phyloP scores from a whole-genome alignment of 64 coral and sea anemone species.

The Actinia tenebrosa region DNA sequence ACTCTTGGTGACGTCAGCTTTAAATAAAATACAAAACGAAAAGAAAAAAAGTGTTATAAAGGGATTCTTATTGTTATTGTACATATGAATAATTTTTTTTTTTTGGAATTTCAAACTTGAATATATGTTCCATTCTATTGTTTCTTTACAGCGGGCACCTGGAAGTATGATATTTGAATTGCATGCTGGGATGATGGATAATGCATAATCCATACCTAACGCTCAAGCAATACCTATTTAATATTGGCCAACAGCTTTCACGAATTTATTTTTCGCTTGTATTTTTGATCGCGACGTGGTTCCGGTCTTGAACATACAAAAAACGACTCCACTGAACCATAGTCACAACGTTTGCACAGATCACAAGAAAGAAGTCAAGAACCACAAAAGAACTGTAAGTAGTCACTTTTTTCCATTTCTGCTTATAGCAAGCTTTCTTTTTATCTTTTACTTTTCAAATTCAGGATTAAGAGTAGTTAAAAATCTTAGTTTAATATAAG shows the following conservation, averaged over 20 bases:
- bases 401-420: not conserved
- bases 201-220: not conserved
- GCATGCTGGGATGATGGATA: constrained; percentile 6
- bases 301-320: constrained; percentile 6
- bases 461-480: not conserved
- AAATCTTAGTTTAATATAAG: no score
- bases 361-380: not conserved
- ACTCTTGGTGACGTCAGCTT: no score
- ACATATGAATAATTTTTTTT: not conserved
- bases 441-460: not conserved
- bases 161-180: not conserved
- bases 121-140: not conserved
- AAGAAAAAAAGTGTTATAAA: not conserved
- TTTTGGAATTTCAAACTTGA: constrained; percentile 2
- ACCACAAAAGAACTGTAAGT: not conserved
- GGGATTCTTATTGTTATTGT: not conserved
- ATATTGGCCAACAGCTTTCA: not conserved
- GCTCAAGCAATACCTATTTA: not conserved
- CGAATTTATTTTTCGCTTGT: constrained; percentile 2
- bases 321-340: not conserved
- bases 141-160: not conserved
- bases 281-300: constrained; percentile 2
- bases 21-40: not conserved
- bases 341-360: not conserved
- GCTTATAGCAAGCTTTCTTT: not conserved